Base-by-base conservation (phyloP, 1,140 invertebrate genomes). In the Drosophila tropicalis region DNA sequence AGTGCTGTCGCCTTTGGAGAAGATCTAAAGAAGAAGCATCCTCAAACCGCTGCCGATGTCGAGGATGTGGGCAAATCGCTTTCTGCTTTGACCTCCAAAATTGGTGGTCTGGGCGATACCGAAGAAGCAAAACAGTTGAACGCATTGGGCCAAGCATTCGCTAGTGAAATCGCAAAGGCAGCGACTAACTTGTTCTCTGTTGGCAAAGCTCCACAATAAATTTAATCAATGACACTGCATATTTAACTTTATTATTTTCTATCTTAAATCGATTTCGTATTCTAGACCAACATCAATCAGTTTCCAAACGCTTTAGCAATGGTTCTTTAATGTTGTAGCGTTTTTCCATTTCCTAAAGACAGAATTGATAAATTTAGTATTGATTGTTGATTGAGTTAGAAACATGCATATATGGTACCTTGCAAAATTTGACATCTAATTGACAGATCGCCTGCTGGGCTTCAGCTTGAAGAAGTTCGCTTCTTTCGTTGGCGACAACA, bases 321-420 rank as follows among this genome's bases (percentile, higher is more conserved):
- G 82, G 82, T 25, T 86, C 72, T 15, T 19, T 60, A 10, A 86
- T 66, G 0, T 76, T 62, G 58, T 86, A 86, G 5, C 71, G 17
- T 12, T 70, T 62, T 1, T 13, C 54, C 70, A 82, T 87, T 72
- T 76, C 73, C 82, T 25, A 5, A 39, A 64, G 22, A 17, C 1
- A 15, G 9, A 9, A 15, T 5, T 29, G 17, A 9, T 12, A 22
- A 10, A 22, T 4, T 10, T 51, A 22, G 10, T 2, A 51, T 51
- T 12, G 44, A 19, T 22, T 12, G 3, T 1, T 9, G 44, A 47
- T 19, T 3, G 9, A 5, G 15, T 19, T 9, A 47, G 5, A 47
- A 4, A 40, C 32, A 12, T 65, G 1, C 9, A 60, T 0, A 29
- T 78, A 25, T 25, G 22, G 22, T 25, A 86, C 82, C 40, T 86